A percentile compares a stretch with the other conserved stretches of the same genome.
Conservation (phyloP, 2,797 vertebrate species). For the Xenentodon cancila region DNA sequence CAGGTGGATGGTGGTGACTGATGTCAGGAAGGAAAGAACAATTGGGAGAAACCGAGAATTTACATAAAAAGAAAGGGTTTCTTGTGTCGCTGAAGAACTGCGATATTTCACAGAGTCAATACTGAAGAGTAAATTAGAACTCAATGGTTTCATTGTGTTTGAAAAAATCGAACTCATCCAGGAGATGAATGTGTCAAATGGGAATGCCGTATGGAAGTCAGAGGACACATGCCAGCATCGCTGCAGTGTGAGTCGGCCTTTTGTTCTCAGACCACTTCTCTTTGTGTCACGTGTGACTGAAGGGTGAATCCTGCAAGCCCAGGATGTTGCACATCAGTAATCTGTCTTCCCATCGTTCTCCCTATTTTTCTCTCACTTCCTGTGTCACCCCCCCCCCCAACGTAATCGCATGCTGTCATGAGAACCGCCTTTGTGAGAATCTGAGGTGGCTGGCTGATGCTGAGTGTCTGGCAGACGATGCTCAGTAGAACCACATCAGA, state of each 20-base stretch:
- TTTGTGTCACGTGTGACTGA: no score
- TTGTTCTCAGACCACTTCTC: background rate
- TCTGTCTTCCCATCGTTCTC: no score
- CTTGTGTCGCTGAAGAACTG: background rate
- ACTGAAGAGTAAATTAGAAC: background rate
- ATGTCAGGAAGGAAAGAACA: background rate
- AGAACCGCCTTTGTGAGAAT: constrained; percentile 13
- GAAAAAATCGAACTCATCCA: background rate
- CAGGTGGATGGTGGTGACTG: constrained; percentile 4
- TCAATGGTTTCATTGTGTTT: background rate
- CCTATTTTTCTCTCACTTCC: no score
- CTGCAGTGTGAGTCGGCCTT: background rate
- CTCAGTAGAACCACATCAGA: constrained; percentile 34
- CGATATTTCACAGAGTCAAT: background rate
- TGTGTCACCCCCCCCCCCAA: background rate
- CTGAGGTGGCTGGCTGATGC: constrained; percentile 34
- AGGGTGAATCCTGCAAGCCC: background rate
- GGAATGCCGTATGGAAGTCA: background rate
- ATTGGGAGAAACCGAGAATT: constrained; percentile 3
- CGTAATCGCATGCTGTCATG: constrained; percentile 13
- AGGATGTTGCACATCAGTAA: no score
- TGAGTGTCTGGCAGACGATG: constrained; percentile 26
- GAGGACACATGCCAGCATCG: background rate
- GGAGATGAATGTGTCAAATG: background rate
- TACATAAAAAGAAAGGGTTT: background rate